phyloP scores from a whole-genome alignment of 1,140 invertebrate genomes.

The Colletes latitarsis region DNA sequence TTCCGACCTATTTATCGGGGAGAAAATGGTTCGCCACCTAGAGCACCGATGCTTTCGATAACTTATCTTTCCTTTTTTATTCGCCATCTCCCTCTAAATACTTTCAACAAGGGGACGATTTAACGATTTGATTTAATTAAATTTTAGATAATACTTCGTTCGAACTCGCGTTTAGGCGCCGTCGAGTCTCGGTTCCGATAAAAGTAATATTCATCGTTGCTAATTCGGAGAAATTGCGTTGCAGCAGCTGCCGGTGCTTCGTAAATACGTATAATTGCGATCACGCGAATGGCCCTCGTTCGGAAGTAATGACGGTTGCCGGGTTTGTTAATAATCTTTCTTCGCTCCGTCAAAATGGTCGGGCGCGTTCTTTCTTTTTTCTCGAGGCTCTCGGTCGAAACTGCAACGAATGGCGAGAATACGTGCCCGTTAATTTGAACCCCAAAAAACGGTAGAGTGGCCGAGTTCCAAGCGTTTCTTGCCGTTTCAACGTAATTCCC shows the following conservation, averaged over 20 bases:
- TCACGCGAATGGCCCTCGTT: neutral
- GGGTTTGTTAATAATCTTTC: slow-evolving; percentile 21
- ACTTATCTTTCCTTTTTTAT: neutral
- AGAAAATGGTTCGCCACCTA: slow-evolving; percentile 6
- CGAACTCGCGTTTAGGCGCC: no score
- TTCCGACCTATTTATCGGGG: slow-evolving; percentile 48
- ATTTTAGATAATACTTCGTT: no score
- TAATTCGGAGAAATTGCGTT: slow-evolving; percentile 19
- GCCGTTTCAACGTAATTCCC: neutral
- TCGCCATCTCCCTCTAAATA: no score
- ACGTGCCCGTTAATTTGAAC: neutral
- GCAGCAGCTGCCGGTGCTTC: neutral
- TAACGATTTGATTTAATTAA: no score
- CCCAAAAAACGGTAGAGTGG: neutral
- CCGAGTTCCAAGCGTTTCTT: neutral
- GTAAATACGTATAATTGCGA: slow-evolving; percentile 32
- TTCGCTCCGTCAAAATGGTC: neutral
- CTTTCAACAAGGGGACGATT: no score
- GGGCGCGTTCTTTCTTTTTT: neutral
- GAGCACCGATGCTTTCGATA: neutral
- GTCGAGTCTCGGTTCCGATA: neutral
- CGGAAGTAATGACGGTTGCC: slow-evolving; percentile 10
- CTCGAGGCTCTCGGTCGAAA: neutral
- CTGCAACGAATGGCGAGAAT: neutral
- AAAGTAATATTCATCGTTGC: slow-evolving; percentile 42